Conservation (phyloP, 2,888 invertebrate species). For the Pristionchus fissidentatus region DNA sequence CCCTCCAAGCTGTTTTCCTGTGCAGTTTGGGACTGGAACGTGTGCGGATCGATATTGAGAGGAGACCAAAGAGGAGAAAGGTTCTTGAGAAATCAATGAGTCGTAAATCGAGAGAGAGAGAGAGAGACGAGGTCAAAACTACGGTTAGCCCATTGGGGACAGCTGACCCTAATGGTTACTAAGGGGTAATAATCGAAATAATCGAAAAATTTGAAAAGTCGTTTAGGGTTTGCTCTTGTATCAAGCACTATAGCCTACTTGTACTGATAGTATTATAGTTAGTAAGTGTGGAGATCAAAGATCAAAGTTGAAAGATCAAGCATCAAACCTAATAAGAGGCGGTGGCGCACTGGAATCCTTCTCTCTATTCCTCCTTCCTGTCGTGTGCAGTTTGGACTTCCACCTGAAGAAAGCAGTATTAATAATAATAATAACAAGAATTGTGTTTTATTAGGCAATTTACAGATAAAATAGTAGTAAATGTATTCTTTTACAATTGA, state of each 20-base stretch:
- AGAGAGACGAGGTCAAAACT: not conserved
- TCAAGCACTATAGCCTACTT: too few relatives aligned
- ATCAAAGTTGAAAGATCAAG: not conserved
- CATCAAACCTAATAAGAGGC: constrained; percentile 49
- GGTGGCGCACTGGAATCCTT: constrained; percentile 63
- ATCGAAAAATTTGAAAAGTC: too few relatives aligned
- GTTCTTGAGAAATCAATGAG: constrained; percentile 23
- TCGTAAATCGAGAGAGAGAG: constrained; percentile 1
- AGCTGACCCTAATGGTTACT: too few relatives aligned
- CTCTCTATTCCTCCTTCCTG: constrained; percentile 50
- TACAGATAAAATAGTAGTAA: too few relatives aligned
- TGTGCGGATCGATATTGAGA: too few relatives aligned
- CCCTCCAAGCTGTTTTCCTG: not conserved
- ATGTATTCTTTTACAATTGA: too few relatives aligned
- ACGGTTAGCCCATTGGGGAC: not conserved
- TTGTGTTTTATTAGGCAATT: too few relatives aligned
- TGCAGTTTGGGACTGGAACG: too few relatives aligned
- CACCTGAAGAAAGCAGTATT: constrained; percentile 48
- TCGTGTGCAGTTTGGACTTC: constrained; percentile 59
- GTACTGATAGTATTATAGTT: too few relatives aligned
- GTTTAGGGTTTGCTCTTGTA: too few relatives aligned
- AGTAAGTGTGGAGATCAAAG: not conserved
- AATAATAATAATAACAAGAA: too few relatives aligned
- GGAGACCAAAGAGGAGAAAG: not conserved
- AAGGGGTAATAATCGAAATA: too few relatives aligned